Evolutionary conservation across 2,113 vertebrate genomes (phyloP), one percentile per base, ranked within the genome.

Genomic region (Enhydra lutris): DNA sequence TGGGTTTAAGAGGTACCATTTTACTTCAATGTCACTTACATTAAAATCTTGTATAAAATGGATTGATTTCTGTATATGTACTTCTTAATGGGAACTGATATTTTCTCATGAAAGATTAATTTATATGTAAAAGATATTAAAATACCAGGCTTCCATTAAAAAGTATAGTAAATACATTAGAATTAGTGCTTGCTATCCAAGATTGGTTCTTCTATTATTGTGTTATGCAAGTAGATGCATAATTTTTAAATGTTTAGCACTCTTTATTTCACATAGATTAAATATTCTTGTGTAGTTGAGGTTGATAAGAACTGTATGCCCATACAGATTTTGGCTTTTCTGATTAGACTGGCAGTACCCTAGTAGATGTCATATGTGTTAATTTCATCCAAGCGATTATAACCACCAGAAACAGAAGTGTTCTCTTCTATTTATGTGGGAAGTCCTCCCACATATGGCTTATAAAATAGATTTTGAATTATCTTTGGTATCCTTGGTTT

Each of bases 401-500:
- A 82, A 57, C 73, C n/a, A 74, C 67, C 79, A 92, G 93, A 89
- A 95, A 65, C 78, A 96, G 81, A 74, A 96, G 10, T 91, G 85
- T 95, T 94, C 96, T 94, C 26, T 80, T 94, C 67, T 76, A 82
- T 96, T 96, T 96, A 73, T 76, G 47, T 73, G 85, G 89, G 61
- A 86, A 89, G 78, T 73, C 73, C 55, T 97, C 91, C 96, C 74
- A 96, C 97, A 80, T 67, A 47, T 8, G 14, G 83, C 45, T 96
- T 93, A 39, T 80, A 92, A 94, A 97, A 93, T 94, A 29, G 20
- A 91, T 34, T 93, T 79, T 84, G 65, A 97, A 57, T 94, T 65
- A 36, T 82, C 78, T 63, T 91, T 80, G 50, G 55, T 73, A 74
- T 50, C 86, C 61, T 73, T 74, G 84, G n/a, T 80, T 89, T 94